A percentile compares a stretch with the other conserved stretches of the same genome.
These are phyloP conservation scores for Himantopus leucocephalus DNA, from an alignment of 2,113 vertebrate species.

Conservation along the genomic window DNA sequence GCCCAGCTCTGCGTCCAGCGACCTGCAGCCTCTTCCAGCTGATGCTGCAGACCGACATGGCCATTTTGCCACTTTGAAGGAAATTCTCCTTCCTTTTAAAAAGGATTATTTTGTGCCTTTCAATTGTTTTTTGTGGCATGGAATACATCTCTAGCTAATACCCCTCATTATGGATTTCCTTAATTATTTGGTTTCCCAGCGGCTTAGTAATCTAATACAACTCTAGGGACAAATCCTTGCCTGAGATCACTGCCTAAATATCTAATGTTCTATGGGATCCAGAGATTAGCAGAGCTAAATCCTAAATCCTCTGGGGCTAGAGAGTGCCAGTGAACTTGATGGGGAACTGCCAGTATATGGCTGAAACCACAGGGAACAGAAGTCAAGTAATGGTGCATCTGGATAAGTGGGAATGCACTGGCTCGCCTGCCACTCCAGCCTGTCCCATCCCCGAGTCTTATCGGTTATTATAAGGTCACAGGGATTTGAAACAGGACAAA, in stretches of 20 bases:
- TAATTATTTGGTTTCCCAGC: constrained; percentile 25
- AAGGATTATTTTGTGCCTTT: neutral
- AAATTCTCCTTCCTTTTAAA: neutral
- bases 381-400: neutral
- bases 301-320: neutral
- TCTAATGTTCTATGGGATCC: constrained; percentile 18
- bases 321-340: neutral
- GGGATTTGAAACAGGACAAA: neutral
- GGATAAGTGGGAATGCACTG: neutral
- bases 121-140: neutral
- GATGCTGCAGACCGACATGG: fast-evolving
- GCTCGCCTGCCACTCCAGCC: fast-evolving
- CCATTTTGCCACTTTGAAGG: neutral
- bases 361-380: neutral
- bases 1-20: neutral
- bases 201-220: constrained; percentile 25
- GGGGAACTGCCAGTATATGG: neutral
- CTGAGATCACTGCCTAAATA: constrained; percentile 23
- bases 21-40: neutral
- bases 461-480: neutral
- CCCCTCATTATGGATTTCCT: constrained; percentile 15
- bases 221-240: constrained; percentile 21
- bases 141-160: neutral
- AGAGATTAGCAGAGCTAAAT: constrained; percentile 38
- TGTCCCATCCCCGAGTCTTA: neutral